Evolutionary conservation across 2,113 vertebrate genomes (phyloP).

Genomic region (Bos javanicus): DNA sequence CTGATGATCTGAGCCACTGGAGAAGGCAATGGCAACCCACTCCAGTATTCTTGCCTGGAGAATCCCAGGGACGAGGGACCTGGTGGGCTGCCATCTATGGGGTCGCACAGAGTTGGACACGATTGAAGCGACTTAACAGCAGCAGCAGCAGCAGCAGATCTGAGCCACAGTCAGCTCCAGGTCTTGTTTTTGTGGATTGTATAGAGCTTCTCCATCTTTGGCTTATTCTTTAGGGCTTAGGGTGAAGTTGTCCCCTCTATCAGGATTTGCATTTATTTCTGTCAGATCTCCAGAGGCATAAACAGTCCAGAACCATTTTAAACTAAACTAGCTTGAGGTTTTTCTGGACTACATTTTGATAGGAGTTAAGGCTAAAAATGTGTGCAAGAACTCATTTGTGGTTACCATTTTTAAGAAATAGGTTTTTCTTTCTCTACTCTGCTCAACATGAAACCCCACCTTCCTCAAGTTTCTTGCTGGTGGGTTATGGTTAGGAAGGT

Average conservation of each 20-base stretch:
- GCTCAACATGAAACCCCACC: background rate
- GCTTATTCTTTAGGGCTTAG: background rate
- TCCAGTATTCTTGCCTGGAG: too few species aligned
- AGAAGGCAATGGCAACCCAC: too few species aligned
- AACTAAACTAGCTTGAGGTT: slow-evolving; percentile 6
- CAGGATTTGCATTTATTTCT: background rate
- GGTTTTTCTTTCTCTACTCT: background rate
- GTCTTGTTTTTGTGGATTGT: background rate
- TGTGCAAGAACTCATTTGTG: background rate
- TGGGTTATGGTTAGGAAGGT: background rate
- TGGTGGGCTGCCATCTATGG: too few species aligned
- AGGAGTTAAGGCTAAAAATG: background rate
- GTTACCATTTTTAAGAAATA: background rate
- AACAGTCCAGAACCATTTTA: background rate
- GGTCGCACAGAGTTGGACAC: accelerated
- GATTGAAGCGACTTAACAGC: too few species aligned
- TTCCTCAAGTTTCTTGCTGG: background rate
- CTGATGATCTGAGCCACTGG: background rate
- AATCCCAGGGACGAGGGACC: too few species aligned
- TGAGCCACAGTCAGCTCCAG: background rate
- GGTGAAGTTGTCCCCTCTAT: background rate
- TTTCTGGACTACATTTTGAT: background rate
- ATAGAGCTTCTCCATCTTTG: background rate
- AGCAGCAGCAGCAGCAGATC: background rate
- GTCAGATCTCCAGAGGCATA: background rate